A percentile compares a stretch with the other conserved stretches of the same genome.
phyloP scores from a whole-genome alignment of 1,140 invertebrate species.

The Spodoptera litura region DNA sequence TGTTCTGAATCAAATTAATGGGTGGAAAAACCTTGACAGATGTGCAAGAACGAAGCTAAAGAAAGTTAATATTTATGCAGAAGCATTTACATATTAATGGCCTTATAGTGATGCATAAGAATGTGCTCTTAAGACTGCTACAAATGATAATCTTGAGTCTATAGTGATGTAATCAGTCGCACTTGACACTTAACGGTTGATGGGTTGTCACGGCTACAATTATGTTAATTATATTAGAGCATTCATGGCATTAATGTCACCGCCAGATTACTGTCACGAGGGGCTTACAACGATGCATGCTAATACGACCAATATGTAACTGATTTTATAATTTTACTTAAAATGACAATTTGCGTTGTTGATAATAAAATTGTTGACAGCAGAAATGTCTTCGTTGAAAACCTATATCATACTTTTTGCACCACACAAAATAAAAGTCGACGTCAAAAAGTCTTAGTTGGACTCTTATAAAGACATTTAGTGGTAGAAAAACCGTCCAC shows the following conservation, averaged over 20 bases:
- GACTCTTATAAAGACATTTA: too few species aligned
- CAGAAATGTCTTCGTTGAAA: too few species aligned
- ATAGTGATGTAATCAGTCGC: constrained; percentile 6
- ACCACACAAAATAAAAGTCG: too few species aligned
- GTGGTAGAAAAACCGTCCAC: too few species aligned
- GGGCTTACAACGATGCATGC: background rate
- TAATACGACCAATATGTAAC: background rate
- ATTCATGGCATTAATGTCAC: background rate
- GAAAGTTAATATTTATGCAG: constrained; percentile 35
- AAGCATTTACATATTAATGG: constrained; percentile 12
- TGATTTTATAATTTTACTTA: background rate
- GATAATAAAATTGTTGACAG: too few species aligned
- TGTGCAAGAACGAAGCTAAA: constrained; percentile 39
- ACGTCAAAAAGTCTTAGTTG: too few species aligned
- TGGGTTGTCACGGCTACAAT: constrained; percentile 13
- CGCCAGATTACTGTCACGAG: constrained; percentile 8
- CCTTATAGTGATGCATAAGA: constrained; percentile 14
- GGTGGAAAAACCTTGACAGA: constrained; percentile 32
- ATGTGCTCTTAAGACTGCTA: constrained; percentile 23
- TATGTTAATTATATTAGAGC: constrained; percentile 31
- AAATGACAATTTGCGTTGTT: too few species aligned
- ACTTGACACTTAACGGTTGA: constrained; percentile 20
- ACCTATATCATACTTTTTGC: too few species aligned
- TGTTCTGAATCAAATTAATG: constrained; percentile 31
- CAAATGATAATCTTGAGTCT: constrained; percentile 23